phyloP scores from a whole-genome alignment of 1,140 invertebrate species.

The Adelges cooleyi region DNA sequence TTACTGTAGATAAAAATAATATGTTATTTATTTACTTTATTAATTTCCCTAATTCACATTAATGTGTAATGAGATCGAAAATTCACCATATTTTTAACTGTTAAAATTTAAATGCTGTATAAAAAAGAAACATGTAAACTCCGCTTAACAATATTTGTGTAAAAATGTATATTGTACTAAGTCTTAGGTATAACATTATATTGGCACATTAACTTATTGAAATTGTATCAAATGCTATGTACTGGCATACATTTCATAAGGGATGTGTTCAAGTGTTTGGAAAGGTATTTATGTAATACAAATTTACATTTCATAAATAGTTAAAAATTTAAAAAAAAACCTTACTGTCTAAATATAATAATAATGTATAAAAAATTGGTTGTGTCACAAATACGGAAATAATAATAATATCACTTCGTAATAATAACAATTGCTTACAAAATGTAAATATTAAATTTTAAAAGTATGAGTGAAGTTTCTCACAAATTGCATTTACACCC shows the following conservation, averaged over 20 bases:
- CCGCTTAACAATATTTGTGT: slow-evolving; percentile 11
- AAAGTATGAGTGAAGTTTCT: background rate
- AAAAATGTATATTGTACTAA: slow-evolving; percentile 6
- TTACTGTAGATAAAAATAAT: background rate
- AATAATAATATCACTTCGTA: slow-evolving; percentile 24
- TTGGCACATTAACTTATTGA: slow-evolving; percentile 22
- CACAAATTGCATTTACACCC: slow-evolving; percentile 40
- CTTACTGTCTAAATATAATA: slow-evolving; percentile 8
- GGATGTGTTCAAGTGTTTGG: background rate
- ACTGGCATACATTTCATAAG: slow-evolving; percentile 9
- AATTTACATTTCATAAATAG: slow-evolving; percentile 9
- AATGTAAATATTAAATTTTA: slow-evolving; percentile 2
- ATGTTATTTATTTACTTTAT: background rate
- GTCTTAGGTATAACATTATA: background rate
- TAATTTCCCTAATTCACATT: background rate
- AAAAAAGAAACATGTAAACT: slow-evolving; percentile 10
- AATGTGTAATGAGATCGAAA: background rate
- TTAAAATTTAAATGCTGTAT: background rate
- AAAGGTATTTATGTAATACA: slow-evolving; percentile 1
- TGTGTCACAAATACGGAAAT: slow-evolving; percentile 11
- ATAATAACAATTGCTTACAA: slow-evolving; percentile 15
- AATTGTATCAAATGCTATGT: slow-evolving; percentile 3
- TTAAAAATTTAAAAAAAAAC: background rate
- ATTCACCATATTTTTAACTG: no score
- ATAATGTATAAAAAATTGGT: slow-evolving; percentile 25